A percentile compares a stretch with the other conserved stretches of the same genome.
These are phyloP conservation scores for Elanus axillaris DNA, from an alignment of 2,113 vertebrate genomes.

Conservation along the genomic window DNA sequence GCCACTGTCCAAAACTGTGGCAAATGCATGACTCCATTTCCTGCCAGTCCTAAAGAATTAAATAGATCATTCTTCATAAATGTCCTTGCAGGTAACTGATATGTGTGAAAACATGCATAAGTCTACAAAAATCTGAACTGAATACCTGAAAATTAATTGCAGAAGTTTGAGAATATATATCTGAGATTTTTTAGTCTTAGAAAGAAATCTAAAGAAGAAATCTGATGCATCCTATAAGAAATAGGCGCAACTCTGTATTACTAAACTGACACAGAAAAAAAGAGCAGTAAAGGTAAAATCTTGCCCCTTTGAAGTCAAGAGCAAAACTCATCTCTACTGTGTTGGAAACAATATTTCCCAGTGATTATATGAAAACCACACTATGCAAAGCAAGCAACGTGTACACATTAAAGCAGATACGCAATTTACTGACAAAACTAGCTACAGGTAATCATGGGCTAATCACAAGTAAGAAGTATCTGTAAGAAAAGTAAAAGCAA, in stretches of 20 bases:
- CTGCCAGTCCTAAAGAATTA: neutral
- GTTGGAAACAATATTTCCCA: neutral
- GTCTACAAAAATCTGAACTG: neutral
- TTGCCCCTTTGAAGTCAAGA: neutral
- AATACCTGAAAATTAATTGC: neutral
- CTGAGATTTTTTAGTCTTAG: neutral
- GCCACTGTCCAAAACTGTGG: neutral
- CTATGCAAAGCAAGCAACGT: neutral
- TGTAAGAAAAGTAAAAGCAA: neutral
- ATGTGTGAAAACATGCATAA: neutral
- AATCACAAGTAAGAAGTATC: neutral
- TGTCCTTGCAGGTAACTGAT: neutral
- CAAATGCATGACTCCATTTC: neutral
- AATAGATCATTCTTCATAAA: neutral
- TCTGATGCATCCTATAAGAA: neutral
- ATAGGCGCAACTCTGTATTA: neutral
- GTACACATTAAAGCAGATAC: neutral
- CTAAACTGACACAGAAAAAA: neutral
- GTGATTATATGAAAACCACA: neutral
- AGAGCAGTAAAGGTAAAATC: neutral
- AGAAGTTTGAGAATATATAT: neutral
- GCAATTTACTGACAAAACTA: neutral
- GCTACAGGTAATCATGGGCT: neutral
- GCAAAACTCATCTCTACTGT: neutral
- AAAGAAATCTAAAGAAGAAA: neutral